Conservation (phyloP, 1,140 invertebrate species). For the Procambarus virginalis region DNA sequence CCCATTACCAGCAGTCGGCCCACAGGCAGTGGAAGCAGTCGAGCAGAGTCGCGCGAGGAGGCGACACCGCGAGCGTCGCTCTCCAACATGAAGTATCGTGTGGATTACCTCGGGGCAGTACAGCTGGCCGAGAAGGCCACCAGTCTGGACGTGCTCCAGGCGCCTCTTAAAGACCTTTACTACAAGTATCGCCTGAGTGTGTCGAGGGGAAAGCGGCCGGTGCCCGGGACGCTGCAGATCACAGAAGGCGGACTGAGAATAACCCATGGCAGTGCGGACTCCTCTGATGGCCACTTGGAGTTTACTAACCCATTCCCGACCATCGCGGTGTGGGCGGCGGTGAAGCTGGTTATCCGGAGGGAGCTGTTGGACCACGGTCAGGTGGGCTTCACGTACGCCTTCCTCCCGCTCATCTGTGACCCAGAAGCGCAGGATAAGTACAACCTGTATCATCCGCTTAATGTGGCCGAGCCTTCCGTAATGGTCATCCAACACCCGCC, state of each 20-base stretch:
- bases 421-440: slow-evolving; percentile 79
- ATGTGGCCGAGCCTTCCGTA: slow-evolving; percentile 56
- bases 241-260: slow-evolving; percentile 80
- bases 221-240: slow-evolving; percentile 80
- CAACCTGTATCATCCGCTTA: slow-evolving; percentile 69
- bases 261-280: slow-evolving; percentile 39
- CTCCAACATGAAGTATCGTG: slow-evolving; percentile 73
- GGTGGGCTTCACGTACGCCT: slow-evolving; percentile 79
- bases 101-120: slow-evolving; percentile 88
- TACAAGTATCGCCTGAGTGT: slow-evolving; percentile 79
- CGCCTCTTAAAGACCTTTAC: slow-evolving; percentile 86
- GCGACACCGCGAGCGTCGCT: slow-evolving; percentile 4
- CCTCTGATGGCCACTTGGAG: slow-evolving; percentile 32
- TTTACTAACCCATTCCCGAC: slow-evolving; percentile 86
- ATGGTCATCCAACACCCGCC: slow-evolving; percentile 80
- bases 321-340: slow-evolving; percentile 92
- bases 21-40: background rate
- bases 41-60: slow-evolving; percentile 10
- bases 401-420: slow-evolving; percentile 89
- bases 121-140: slow-evolving; percentile 85
- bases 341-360: slow-evolving; percentile 79
- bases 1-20: slow-evolving; percentile 20
- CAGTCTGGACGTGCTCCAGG: slow-evolving; percentile 86
- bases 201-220: slow-evolving; percentile 72
- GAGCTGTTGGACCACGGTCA: slow-evolving; percentile 64